Conservation (phyloP, 2,797 vertebrate species). For the Toxotes lorentzi region DNA sequence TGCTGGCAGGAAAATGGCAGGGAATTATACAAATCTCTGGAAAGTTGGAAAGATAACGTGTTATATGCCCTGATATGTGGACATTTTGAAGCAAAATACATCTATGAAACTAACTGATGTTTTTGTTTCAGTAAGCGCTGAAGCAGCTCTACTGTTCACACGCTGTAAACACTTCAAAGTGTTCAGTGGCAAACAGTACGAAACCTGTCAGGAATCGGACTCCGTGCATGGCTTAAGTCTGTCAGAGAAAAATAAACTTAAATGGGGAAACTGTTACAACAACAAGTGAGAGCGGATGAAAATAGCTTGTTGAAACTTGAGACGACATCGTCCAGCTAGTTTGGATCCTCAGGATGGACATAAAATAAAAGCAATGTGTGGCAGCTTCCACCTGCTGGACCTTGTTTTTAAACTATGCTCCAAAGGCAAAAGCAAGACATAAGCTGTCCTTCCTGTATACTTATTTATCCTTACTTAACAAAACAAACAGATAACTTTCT, state of each 20-base stretch:
- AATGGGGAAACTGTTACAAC: conserved; percentile 34
- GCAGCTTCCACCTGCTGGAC: neutral
- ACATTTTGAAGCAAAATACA: conserved; percentile 4
- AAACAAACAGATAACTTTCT: neutral
- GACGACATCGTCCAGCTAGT: conserved; percentile 28
- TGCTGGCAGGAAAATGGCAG: neutral
- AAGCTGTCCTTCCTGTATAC: neutral
- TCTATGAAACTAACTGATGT: neutral
- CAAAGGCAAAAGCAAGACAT: neutral
- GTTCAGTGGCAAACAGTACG: conserved; percentile 2
- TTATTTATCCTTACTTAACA: conserved; percentile 1
- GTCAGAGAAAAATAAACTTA: conserved; percentile 46
- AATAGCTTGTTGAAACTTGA: conserved; percentile 74
- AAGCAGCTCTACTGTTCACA: neutral
- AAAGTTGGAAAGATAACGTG: too few species aligned
- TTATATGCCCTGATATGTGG: neutral
- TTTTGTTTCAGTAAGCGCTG: neutral
- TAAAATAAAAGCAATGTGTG: conserved; percentile 33
- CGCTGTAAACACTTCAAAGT: conserved; percentile 9
- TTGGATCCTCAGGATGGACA: conserved; percentile 28
- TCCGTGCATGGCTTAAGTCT: neutral
- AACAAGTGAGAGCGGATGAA: conserved; percentile 42
- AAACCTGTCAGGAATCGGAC: neutral
- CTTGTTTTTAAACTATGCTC: conserved; percentile 11
- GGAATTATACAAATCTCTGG: conserved; percentile 22